phyloP scores from a whole-genome alignment of 1,140 invertebrate genomes.

The Liolophura sinensis region DNA sequence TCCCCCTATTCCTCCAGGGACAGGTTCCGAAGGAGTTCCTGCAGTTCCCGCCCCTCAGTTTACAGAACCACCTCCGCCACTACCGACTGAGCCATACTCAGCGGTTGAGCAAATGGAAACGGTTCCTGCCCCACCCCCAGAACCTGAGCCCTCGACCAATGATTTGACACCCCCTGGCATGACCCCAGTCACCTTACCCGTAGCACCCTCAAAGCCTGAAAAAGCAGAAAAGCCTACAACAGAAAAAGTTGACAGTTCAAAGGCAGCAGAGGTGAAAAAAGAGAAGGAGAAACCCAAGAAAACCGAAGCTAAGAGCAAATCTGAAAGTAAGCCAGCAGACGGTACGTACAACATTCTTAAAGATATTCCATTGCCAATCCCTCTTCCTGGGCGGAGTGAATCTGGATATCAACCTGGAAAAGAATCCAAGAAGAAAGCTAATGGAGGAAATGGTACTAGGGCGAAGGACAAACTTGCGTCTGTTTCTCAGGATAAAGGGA shows the following conservation, averaged over 20 bases:
- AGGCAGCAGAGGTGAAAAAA: neutral
- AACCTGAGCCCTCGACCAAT: constrained; percentile 7
- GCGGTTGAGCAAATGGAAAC: constrained; percentile 16
- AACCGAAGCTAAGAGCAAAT: neutral
- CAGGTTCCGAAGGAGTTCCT: neutral
- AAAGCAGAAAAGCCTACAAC: too few relatives aligned
- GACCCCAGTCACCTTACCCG: neutral
- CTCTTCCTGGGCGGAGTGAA: neutral
- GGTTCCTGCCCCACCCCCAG: constrained; percentile 19
- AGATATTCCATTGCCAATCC: neutral
- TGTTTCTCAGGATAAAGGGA: constrained; percentile 4
- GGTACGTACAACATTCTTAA: too few relatives aligned
- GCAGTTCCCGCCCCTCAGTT: constrained; percentile 4
- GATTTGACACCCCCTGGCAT: neutral
- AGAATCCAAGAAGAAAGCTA: neutral
- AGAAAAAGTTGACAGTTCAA: too few relatives aligned
- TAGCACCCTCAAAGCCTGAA: too few relatives aligned
- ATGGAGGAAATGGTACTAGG: neutral
- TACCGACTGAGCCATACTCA: constrained; percentile 11
- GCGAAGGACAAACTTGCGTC: neutral
- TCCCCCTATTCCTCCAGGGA: constrained; percentile 3
- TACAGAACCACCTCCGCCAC: constrained; percentile 5
- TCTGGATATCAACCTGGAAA: neutral
- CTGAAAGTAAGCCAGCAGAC: neutral
- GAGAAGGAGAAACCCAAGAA: constrained; percentile 4